phyloP scores from a whole-genome alignment of 2,888 invertebrate species.

The Ellobium chinense region DNA sequence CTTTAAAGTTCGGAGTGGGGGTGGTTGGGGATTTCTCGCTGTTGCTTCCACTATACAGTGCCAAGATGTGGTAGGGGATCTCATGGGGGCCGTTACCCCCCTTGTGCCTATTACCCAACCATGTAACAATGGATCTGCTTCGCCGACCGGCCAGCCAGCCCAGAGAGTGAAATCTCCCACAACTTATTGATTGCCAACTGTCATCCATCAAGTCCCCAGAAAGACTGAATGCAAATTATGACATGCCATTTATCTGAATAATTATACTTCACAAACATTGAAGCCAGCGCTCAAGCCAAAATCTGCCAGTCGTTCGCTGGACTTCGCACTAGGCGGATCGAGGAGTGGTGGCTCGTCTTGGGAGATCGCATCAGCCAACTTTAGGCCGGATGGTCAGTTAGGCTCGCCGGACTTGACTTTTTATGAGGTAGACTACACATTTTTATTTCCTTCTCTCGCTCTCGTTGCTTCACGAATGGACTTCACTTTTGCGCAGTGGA shows the following conservation, averaged over 20 bases:
- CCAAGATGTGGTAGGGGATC: conserved; percentile 25
- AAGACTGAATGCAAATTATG: conserved; percentile 54
- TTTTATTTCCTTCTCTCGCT: neutral
- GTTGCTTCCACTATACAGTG: conserved; percentile 9
- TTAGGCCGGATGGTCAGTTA: conserved; percentile 2
- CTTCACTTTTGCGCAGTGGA: too few species aligned
- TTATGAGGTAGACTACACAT: neutral
- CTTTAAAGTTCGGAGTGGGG: neutral
- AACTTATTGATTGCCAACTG: conserved; percentile 51
- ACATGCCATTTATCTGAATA: conserved; percentile 57
- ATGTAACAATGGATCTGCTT: conserved; percentile 27
- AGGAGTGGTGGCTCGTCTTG: conserved; percentile 6
- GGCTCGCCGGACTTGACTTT: neutral
- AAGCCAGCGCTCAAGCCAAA: conserved; percentile 38
- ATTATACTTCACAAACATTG: conserved; percentile 53
- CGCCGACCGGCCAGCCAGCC: neutral
- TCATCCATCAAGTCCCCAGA: conserved; percentile 45
- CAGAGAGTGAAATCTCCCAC: neutral
- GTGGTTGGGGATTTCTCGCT: conserved; percentile 21
- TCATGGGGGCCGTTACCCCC: neutral
- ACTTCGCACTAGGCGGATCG: conserved; percentile 13
- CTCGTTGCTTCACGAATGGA: neutral
- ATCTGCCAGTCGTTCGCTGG: conserved; percentile 31
- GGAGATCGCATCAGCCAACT: conserved; percentile 16
- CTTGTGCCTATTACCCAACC: neutral